Percentiles rank a stretch among this genome's conserved stretches.
Evolutionary conservation across 2,113 vertebrate species (phyloP).

Genomic region (Gadus chalcogrammus): DNA sequence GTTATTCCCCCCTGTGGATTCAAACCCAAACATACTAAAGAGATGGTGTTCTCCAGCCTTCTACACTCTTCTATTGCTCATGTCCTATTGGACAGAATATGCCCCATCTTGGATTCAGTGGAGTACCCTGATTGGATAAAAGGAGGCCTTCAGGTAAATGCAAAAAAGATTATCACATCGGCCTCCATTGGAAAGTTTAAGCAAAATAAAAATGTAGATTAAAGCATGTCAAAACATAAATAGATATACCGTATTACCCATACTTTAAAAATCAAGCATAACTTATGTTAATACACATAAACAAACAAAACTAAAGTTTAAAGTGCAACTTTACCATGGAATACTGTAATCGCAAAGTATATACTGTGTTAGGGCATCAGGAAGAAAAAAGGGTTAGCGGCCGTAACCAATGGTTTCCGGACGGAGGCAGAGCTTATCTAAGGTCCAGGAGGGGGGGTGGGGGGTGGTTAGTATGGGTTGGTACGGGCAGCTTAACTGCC

Average conservation of each 20-base stretch:
- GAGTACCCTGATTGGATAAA: conserved; percentile 46
- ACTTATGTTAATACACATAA: conserved; percentile 18
- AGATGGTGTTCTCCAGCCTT: background rate
- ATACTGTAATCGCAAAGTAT: conserved; percentile 58
- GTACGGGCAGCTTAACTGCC: too few relatives aligned
- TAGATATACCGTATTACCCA: conserved; percentile 31
- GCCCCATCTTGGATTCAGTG: conserved; percentile 19
- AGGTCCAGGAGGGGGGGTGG: too few relatives aligned
- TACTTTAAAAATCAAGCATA: conserved; percentile 33
- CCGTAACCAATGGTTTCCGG: background rate
- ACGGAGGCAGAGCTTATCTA: background rate
- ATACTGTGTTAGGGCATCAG: conserved; percentile 29
- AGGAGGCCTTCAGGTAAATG: conserved; percentile 3
- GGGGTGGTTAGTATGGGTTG: too few relatives aligned
- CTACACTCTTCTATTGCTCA: conserved; percentile 29
- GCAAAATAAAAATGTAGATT: conserved; percentile 12
- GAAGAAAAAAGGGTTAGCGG: background rate
- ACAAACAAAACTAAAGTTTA: conserved; percentile 52
- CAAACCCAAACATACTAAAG: conserved; percentile 2
- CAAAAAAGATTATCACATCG: background rate
- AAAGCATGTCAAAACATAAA: conserved; percentile 49
- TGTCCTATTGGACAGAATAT: conserved; percentile 32
- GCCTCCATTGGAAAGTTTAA: conserved; percentile 25
- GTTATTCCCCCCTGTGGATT: background rate
- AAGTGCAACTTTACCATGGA: conserved; percentile 66